Evolutionary conservation across 2,888 invertebrate genomes (phyloP).

Genomic region (Ennomos erosarius): DNA sequence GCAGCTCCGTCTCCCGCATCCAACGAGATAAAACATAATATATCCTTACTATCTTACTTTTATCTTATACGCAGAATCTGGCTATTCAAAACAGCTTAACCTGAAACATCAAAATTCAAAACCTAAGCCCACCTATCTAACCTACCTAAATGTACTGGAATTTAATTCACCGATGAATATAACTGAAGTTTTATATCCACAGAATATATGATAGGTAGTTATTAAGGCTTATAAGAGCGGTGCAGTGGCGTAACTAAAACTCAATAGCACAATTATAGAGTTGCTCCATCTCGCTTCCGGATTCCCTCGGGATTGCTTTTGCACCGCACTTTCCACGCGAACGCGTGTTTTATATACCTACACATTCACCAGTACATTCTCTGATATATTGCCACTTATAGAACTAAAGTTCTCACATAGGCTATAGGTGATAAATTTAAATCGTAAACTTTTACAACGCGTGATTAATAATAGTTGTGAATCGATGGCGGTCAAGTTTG

Average conservation of each 20-base stretch:
- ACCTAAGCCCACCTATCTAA: no score
- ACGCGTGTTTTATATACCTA: conserved; percentile 9
- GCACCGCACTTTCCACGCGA: conserved; percentile 48
- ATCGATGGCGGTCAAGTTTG: conserved; percentile 43
- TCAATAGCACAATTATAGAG: conserved; percentile 76
- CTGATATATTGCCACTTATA: conserved; percentile 12
- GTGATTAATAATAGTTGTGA: conserved; percentile 45
- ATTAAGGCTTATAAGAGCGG: conserved; percentile 6
- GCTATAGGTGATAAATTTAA: conserved; percentile 41
- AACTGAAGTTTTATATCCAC: conserved; percentile 1
- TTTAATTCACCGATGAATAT: neutral
- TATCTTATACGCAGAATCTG: no score
- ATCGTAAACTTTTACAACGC: conserved; percentile 45
- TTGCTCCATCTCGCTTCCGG: conserved; percentile 70
- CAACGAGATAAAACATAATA: no score
- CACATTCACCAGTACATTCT: conserved; percentile 41
- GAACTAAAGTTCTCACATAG: conserved; percentile 35
- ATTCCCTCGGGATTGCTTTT: conserved; percentile 72
- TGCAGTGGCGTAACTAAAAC: conserved; percentile 60
- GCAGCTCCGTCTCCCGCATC: no score
- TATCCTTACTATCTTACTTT: no score
- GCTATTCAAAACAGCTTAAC: no score
- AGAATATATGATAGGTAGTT: conserved; percentile 10
- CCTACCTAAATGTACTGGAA: no score
- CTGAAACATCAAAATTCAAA: no score